Conservation (phyloP, 2,113 vertebrate species). For the Rhabdornis inornatus region DNA sequence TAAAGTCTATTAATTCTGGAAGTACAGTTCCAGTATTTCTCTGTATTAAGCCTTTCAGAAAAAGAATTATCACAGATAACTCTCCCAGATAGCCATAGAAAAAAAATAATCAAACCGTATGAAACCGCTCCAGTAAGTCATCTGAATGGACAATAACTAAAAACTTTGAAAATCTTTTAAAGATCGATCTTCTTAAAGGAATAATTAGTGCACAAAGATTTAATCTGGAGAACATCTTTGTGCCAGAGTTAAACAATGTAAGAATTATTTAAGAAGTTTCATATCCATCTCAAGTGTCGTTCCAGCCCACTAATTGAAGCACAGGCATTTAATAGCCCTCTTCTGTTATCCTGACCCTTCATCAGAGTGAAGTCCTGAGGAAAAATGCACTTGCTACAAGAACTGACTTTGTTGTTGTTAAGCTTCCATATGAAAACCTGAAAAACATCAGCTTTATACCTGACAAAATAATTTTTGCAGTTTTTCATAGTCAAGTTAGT, state of each 20-base stretch:
- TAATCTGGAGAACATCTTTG: neutral
- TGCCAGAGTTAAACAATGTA: neutral
- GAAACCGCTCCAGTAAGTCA: neutral
- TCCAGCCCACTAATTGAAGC: neutral
- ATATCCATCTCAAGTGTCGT: neutral
- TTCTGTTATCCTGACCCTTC: neutral
- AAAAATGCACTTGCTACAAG: neutral
- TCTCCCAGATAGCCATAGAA: neutral
- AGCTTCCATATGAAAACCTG: neutral
- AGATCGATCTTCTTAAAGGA: neutral
- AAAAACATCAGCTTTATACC: neutral
- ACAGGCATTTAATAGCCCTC: neutral
- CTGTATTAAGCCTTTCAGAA: neutral
- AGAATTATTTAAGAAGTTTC: neutral
- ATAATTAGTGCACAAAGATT: neutral
- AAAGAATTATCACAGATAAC: neutral
- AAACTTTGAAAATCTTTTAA: neutral
- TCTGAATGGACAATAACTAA: neutral
- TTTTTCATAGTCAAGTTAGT: neutral
- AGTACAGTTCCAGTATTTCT: neutral
- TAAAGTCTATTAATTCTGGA: neutral
- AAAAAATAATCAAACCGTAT: neutral
- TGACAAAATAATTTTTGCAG: neutral
- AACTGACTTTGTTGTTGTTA: neutral
- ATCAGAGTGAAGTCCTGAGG: neutral